phyloP scores from a whole-genome alignment of 2,113 vertebrate genomes.

The Anarrhichthys ocellatus region DNA sequence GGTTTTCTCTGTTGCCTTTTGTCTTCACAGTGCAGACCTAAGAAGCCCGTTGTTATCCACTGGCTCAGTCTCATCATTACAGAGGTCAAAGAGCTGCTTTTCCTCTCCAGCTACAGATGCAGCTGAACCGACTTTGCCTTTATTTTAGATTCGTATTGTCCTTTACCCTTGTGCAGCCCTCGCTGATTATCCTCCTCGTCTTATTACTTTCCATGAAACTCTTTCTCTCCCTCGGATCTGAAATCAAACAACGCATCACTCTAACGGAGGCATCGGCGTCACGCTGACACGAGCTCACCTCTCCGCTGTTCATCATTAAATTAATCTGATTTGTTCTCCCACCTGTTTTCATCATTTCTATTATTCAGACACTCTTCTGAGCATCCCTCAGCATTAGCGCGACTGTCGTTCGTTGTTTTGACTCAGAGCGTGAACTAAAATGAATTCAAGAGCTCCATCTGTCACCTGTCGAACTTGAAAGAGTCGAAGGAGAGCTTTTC shows the following conservation, averaged over 20 bases:
- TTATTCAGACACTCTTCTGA: conserved; percentile 55
- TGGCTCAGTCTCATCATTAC: conserved; percentile 31
- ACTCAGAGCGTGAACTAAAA: conserved; percentile 39
- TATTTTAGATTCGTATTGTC: conserved; percentile 30
- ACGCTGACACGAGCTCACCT: conserved; percentile 40
- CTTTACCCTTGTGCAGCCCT: conserved; percentile 15
- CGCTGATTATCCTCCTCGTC: background rate
- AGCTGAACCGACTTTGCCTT: conserved; percentile 30
- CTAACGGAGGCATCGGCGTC: background rate
- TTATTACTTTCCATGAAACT: background rate
- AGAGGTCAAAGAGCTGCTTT: conserved; percentile 9
- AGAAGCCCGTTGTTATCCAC: conserved; percentile 14
- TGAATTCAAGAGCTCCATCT: conserved; percentile 49
- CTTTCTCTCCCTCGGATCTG: conserved; percentile 17
- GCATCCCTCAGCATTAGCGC: conserved; percentile 1
- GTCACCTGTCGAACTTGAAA: conserved; percentile 41
- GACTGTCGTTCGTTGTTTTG: conserved; percentile 45
- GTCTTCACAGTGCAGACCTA: conserved; percentile 6
- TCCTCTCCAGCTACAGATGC: conserved; percentile 5
- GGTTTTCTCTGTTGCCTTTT: conserved; percentile 8
- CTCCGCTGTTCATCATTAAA: conserved; percentile 56
- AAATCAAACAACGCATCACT: conserved; percentile 41
- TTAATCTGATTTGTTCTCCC: conserved; percentile 55
- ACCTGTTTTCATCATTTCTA: conserved; percentile 56
- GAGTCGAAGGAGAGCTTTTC: conserved; percentile 25